phyloP scores from a whole-genome alignment of 2,888 invertebrate species.

The Cheilosia urbana region DNA sequence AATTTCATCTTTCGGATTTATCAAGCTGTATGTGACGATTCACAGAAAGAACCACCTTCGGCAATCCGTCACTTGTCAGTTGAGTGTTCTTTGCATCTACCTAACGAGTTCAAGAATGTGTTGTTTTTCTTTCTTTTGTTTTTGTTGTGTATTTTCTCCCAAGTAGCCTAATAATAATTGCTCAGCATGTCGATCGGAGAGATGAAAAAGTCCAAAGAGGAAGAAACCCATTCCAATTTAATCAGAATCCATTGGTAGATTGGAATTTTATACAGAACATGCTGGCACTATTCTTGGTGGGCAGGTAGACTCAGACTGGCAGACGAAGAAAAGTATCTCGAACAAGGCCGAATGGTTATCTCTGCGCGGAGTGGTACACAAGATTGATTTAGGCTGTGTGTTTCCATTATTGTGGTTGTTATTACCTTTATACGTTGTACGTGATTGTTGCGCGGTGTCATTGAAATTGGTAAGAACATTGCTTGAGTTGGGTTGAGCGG shows the following conservation, averaged over 20 bases:
- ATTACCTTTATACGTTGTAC: slow-evolving; percentile 45
- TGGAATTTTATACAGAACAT: slow-evolving; percentile 38
- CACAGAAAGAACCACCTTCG: slow-evolving; percentile 25
- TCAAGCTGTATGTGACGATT: slow-evolving; percentile 32
- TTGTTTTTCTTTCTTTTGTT: slow-evolving; percentile 4
- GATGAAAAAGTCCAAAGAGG: slow-evolving; percentile 18
- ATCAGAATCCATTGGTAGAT: slow-evolving; percentile 33
- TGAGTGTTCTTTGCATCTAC: slow-evolving; percentile 9
- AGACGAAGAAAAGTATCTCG: slow-evolving; percentile 47
- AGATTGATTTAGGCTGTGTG: slow-evolving; percentile 46
- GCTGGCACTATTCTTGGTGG: slow-evolving; percentile 6
- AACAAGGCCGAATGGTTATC: slow-evolving; percentile 68
- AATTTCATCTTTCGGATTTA: slow-evolving; percentile 39
- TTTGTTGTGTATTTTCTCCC: not conserved
- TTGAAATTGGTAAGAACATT: slow-evolving; percentile 35
- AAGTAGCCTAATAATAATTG: slow-evolving; percentile 25
- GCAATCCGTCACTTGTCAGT: slow-evolving; percentile 18
- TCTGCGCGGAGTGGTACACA: slow-evolving; percentile 4
- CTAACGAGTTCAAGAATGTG: slow-evolving; percentile 8
- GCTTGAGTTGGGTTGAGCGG: not conserved
- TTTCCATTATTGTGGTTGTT: slow-evolving; percentile 42
- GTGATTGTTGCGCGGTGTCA: slow-evolving; percentile 43
- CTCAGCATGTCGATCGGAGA: slow-evolving; percentile 8
- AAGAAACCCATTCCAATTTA: slow-evolving; percentile 17
- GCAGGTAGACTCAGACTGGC: not conserved